Evolutionary conservation across 2,888 invertebrate species (phyloP), one percentile per base, ranked within the genome.

Genomic region (Scotopteryx bipunctaria): DNA sequence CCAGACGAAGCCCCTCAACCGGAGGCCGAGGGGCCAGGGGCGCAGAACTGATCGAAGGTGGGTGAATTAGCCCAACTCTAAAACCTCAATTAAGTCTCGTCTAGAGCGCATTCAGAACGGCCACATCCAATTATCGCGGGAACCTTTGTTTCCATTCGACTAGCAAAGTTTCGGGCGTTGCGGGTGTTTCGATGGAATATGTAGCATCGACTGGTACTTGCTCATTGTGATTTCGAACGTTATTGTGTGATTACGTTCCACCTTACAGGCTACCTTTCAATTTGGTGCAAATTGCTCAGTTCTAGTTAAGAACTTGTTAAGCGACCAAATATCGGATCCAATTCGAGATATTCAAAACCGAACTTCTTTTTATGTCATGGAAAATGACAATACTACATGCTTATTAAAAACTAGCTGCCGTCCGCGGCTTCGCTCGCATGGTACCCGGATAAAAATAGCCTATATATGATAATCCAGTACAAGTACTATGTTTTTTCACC

Each of bases 41-140:
- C 61, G 73, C 71, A 76, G 71, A 69, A 64, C 81, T 79, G 82
- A 83, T 84, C 85, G 82, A 84, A 88, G 89, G 88, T 86, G 83
- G 82, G 84, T 79, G 87, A 88, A 89, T 88, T 88, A 88, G 88
- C 83, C 81, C 84, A 85, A 85, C 88, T 88, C 87, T 83, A 85
- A 88, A 90, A 88, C 89, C 88, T 88, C 89, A 89, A 90, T 90
- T 89, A 89, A 88, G 87, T 90, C 86, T 86, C 86, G 88, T 86
- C 88, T 88, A 85, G 88, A 82, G 82, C 81, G 83, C 81, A 83
- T 86, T 86, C 84, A 81, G 83, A 78, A 78, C 83, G 84, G 83
- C 86, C 88, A 82, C 87, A 79, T 86, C 89, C 88, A 88, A 90
- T 90, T 90, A 90, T 86, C 86, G 82, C 79, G 81, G 83, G 76